Base-by-base conservation (phyloP, 2,797 vertebrate genomes). In the Calcarius lapponicus region DNA sequence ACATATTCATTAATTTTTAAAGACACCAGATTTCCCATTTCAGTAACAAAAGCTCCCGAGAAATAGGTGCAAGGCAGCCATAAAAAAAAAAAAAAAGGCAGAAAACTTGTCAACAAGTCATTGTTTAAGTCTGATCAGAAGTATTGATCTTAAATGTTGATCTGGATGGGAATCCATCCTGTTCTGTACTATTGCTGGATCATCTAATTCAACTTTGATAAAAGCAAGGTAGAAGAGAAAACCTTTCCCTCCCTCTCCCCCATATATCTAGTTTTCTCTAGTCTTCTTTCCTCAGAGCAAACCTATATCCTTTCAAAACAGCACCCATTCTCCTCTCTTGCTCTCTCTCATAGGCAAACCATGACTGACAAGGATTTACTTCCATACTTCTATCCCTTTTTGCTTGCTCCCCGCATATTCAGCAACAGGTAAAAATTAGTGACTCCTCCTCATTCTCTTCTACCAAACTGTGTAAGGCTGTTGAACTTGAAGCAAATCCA, bases 181-280 rank as follows among this genome's bases (percentile, higher is more conserved):
- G 5, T 71, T 87, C 58, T 54, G 6, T 42, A 50, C 3, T 65
- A 32, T 7, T 50, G 11, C 11, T 54, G 25, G n/a, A 67, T n/a
- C 65, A 36, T 47, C 10, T 79, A 1, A 3, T 13, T 32, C 58
- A 60, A 70, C 47, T 54, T 56, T 5, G 9, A 56, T 24, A 73
- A 73, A 96, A 70, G 1, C 20, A 65, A 4, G 2, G 42, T 40
- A 72, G 50, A 79, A 78, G 17, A 50, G 4, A 65, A 57, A 45
- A 42, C 6, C 7, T 80, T 76, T 54, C 43, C 11, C 4, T 22
- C 6, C 6, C 2, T 9, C 3, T 8, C 26, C 8, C 17, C 1
- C 5, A 2, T 6, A 5, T 34, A 40, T 58, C 45, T 61, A 88
- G 50, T 74, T 56, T 75, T 32, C 25, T 64, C 36, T 28, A 9